Conservation (phyloP, 1,140 invertebrate species). For the Neomicropteryx cornuta region DNA sequence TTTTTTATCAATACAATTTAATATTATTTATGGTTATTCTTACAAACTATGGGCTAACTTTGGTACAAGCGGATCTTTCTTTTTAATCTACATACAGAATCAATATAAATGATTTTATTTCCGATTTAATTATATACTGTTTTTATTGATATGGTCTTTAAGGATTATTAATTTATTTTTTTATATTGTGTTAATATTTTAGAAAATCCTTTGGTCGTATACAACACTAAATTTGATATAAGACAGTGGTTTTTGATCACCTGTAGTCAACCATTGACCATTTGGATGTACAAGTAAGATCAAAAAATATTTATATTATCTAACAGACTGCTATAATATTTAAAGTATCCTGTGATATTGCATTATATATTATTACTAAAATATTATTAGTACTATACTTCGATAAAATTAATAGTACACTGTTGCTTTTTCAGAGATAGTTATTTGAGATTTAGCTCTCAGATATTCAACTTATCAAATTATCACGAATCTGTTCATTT, state of each 20-base stretch:
- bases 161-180: neutral
- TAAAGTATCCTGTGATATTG: too few species aligned
- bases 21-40: too few species aligned
- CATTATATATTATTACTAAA: too few species aligned
- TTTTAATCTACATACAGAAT: too few species aligned
- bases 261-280: conserved; percentile 76
- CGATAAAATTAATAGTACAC: too few species aligned
- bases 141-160: conserved; percentile 1
- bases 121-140: conserved; percentile 2
- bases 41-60: too few species aligned
- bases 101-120: too few species aligned
- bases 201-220: conserved; percentile 77
- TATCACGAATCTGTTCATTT: conserved; percentile 89
- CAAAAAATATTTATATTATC: conserved; percentile 7
- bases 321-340: too few species aligned
- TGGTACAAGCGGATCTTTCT: too few species aligned
- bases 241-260: conserved; percentile 89
- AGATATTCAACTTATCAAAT: conserved; percentile 79
- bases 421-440: conserved; percentile 61
- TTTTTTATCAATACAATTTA: too few species aligned
- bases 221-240: conserved; percentile 91
- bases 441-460: conserved; percentile 87
- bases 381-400: too few species aligned
- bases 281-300: conserved; percentile 84
- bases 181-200: conserved; percentile 20